These are phyloP conservation scores for Phyllotis vaccarum DNA, from an alignment of 2,797 vertebrate species.

Conservation along the genomic window DNA sequence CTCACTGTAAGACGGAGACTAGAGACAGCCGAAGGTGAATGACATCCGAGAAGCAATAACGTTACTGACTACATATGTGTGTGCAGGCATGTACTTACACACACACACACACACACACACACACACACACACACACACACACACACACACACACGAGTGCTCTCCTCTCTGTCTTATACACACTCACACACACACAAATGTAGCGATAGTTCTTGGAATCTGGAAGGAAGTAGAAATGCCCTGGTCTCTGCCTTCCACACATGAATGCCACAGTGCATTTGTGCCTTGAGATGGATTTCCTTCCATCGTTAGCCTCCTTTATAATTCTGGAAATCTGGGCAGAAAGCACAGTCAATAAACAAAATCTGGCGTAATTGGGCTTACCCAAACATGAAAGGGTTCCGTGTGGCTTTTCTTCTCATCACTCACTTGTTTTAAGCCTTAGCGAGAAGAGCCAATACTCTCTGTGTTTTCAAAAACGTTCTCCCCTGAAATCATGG, in stretches of 20 bases:
- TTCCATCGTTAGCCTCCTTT: neutral
- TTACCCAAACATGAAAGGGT: constrained; percentile 65
- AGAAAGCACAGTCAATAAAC: neutral
- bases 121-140: neutral
- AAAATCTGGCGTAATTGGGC: constrained; percentile 38
- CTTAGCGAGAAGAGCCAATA: constrained; percentile 55
- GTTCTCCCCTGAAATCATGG: constrained; percentile 63
- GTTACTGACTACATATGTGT: neutral
- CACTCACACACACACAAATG: neutral
- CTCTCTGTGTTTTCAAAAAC: constrained; percentile 64
- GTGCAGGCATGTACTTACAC: accelerated
- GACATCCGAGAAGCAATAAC: neutral
- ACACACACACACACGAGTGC: too few relatives aligned
- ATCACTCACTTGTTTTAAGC: constrained; percentile 67
- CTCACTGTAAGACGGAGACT: neutral
- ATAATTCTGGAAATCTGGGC: constrained; percentile 49
- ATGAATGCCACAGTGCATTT: neutral
- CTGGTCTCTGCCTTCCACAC: neutral
- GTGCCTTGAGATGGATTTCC: neutral
- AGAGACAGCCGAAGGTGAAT: neutral
- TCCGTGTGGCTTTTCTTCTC: constrained; percentile 74
- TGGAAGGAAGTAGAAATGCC: neutral
- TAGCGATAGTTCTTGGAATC: neutral
- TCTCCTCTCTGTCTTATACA: too few relatives aligned
- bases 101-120: too few relatives aligned